Conservation (phyloP, 2,888 invertebrate species). For the Aethes cnicana region DNA sequence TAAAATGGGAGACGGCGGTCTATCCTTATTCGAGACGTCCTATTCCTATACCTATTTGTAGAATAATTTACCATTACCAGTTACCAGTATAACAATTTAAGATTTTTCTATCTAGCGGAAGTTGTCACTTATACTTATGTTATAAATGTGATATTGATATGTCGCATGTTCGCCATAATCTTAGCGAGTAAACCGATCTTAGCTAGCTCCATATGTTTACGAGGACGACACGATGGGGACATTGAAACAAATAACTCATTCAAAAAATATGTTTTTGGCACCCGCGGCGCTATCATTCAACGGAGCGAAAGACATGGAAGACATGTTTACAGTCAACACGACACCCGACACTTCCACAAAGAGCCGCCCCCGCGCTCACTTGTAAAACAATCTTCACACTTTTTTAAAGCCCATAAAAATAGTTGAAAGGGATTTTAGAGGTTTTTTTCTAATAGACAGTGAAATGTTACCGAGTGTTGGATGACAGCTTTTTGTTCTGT, state of each 20-base stretch:
- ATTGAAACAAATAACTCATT: constrained; percentile 29
- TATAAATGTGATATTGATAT: too few species aligned
- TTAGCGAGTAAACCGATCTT: too few species aligned
- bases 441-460: constrained; percentile 78
- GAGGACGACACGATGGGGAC: neutral
- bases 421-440: constrained; percentile 77
- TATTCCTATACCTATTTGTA: too few species aligned
- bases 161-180: too few species aligned
- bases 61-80: too few species aligned
- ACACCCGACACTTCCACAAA: constrained; percentile 72
- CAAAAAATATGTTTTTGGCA: constrained; percentile 55
- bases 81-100: too few species aligned
- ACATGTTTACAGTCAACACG: constrained; percentile 78
- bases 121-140: too few species aligned
- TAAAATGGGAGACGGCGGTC: too few species aligned
- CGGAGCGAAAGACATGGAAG: constrained; percentile 75
- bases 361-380: constrained; percentile 75
- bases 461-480: constrained; percentile 80
- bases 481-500: constrained; percentile 82
- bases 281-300: constrained; percentile 67
- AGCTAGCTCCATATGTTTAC: neutral
- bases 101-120: too few species aligned
- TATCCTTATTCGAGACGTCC: too few species aligned
- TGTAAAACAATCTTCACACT: constrained; percentile 80
- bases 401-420: constrained; percentile 80